Evolutionary conservation across 1,140 invertebrate species (phyloP), one percentile per base, ranked within the genome.

Genomic region (Frieseomelitta varia): DNA sequence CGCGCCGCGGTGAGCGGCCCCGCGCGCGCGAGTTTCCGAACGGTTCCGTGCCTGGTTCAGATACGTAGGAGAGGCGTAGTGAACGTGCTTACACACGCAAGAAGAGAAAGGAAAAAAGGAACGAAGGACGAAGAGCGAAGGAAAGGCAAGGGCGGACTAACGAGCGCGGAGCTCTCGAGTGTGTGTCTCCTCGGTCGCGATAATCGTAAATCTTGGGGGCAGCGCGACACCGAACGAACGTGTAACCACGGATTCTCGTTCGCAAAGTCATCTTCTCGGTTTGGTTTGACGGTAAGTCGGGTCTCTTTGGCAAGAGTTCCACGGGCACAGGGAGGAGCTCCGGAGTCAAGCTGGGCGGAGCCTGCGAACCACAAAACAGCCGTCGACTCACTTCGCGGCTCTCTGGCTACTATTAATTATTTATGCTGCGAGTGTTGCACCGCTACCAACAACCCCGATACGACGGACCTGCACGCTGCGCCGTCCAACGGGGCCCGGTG

Each of bases 321-420:
- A 81, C 80, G 61, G 90, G 88, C 91, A 79, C 93, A 94, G 93
- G 94, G 94, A 94, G 94, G 94, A 93, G 94, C 93, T 91, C 92
- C 88, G 91, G 85, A 91, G 92, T 94, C 93, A 91, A 88, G 82
- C 91, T 95, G 94, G 94, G 94, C 94, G 94, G 94, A 94, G 94
- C 94, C 89, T 94, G 92, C 84, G 89, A 92, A 93, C 93, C 91
- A 93, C 94, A 94, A 94, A 94, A 94, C 92, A 93, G 90, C 91
- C 92, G 92, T 91, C 92, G 92, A 91, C 92, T 91, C 83, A 92
- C 91, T 91, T 92, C 90, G 91, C 91, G 92, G 90, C 92, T 91
- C 91, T 92, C 90, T 88, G 92, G 92, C 93, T 94, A 93, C 93
- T 95, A 94, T 94, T 94, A 95, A 95, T 95, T 95, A 94, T 95